Evolutionary conservation across 2,113 vertebrate species (phyloP).

Genomic region (Perca flavescens): DNA sequence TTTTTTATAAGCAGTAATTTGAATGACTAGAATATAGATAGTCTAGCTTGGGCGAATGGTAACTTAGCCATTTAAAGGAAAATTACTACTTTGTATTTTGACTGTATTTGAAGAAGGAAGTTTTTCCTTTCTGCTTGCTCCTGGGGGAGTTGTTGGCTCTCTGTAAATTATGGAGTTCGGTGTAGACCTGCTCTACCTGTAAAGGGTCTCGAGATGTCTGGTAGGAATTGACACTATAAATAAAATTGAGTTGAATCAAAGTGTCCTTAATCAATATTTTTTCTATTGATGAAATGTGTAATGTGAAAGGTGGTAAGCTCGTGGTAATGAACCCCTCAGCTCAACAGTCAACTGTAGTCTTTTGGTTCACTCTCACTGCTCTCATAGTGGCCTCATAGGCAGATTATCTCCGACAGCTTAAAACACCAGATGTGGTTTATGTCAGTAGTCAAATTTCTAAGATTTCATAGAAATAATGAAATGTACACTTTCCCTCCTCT

Average conservation of each 20-base stretch:
- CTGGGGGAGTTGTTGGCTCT: too few relatives aligned
- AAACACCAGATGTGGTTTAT: not conserved
- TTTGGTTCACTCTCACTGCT: not conserved
- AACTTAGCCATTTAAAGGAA: too few relatives aligned
- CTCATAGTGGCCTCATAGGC: too few relatives aligned
- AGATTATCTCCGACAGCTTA: not conserved
- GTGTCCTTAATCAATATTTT: not conserved
- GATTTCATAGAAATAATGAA: not conserved
- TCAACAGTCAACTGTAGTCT: not conserved
- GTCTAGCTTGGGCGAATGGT: too few relatives aligned
- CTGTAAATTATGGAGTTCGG: too few relatives aligned
- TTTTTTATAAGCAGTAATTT: not conserved
- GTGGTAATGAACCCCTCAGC: not conserved
- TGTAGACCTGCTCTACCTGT: too few relatives aligned
- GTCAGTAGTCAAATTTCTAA: not conserved
- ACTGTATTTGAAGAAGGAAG: too few relatives aligned
- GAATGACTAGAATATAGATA: not conserved
- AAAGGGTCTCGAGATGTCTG: too few relatives aligned
- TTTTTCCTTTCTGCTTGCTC: too few relatives aligned
- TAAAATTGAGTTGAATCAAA: not conserved
- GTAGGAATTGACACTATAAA: too few relatives aligned
- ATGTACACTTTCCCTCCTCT: not conserved
- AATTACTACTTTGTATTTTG: too few relatives aligned
- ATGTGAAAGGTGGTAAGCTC: not conserved
- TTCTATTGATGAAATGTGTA: not conserved